Conservation (phyloP, 2,113 vertebrate genomes). For the Myotis lucifugus region DNA sequence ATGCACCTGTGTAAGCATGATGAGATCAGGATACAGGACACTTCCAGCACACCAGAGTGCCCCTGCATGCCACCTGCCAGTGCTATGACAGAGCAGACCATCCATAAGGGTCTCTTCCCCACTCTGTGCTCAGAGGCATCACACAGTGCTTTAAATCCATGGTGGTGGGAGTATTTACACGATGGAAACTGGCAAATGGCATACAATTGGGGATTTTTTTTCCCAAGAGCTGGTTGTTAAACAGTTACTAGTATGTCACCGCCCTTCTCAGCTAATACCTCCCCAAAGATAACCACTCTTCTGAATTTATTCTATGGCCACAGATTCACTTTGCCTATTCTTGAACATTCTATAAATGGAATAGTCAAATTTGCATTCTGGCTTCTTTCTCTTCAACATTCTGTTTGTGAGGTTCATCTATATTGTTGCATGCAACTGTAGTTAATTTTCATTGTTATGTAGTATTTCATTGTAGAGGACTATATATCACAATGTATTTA, state of each 20-base stretch:
- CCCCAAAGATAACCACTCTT: neutral
- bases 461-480: neutral
- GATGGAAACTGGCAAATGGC: neutral
- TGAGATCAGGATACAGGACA: neutral
- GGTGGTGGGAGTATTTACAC: neutral
- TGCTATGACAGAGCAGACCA: neutral
- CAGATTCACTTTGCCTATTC: neutral
- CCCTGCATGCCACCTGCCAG: neutral
- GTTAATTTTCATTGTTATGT: neutral
- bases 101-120: accelerated
- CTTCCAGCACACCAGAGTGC: neutral
- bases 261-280: neutral
- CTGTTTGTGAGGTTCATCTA: neutral
- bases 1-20: neutral
- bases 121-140: neutral
- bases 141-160: neutral
- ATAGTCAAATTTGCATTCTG: neutral
- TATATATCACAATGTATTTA: neutral
- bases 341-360: neutral
- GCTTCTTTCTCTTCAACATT: neutral
- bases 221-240: neutral
- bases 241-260: neutral
- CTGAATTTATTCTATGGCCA: neutral
- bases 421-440: neutral
- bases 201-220: neutral